Conservation (phyloP, 2,113 vertebrate species). For the Solea solea region DNA sequence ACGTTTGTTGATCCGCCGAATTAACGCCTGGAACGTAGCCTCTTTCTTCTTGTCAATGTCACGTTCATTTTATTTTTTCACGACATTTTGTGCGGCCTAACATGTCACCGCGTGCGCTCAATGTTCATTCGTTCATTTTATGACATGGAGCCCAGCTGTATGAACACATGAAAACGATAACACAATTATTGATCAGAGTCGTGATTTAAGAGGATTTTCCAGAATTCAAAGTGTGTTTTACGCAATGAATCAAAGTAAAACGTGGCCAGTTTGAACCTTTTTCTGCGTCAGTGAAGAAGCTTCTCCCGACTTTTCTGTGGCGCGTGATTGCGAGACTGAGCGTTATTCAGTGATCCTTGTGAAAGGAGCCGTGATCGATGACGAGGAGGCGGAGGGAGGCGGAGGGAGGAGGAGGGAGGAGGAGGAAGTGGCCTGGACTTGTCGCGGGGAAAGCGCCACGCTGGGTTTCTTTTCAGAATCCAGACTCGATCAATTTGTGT, state of each 20-base stretch:
- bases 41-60: too few relatives aligned
- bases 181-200: too few relatives aligned
- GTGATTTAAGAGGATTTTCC: neutral
- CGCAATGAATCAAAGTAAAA: too few relatives aligned
- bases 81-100: too few relatives aligned
- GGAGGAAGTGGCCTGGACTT: slow-evolving; percentile 54
- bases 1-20: too few relatives aligned
- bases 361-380: slow-evolving; percentile 28
- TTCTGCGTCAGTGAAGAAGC: slow-evolving; percentile 26
- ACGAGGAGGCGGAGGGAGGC: slow-evolving; percentile 1
- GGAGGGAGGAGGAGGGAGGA: slow-evolving; percentile 32
- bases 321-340: slow-evolving; percentile 49
- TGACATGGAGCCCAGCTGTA: too few relatives aligned
- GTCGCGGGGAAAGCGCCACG: slow-evolving; percentile 37
- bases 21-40: too few relatives aligned
- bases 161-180: too few relatives aligned
- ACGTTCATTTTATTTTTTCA: too few relatives aligned
- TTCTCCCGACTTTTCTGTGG: slow-evolving; percentile 24
- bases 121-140: too few relatives aligned
- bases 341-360: slow-evolving; percentile 58
- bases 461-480: slow-evolving; percentile 53
- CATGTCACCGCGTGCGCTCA: too few relatives aligned
- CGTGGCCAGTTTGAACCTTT: slow-evolving; percentile 54
- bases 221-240: too few relatives aligned
- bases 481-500: slow-evolving; percentile 39